A percentile compares a stretch with the other conserved stretches of the same genome.
phyloP scores from a whole-genome alignment of 2,797 vertebrate genomes.

The Cottoperca gobio region DNA sequence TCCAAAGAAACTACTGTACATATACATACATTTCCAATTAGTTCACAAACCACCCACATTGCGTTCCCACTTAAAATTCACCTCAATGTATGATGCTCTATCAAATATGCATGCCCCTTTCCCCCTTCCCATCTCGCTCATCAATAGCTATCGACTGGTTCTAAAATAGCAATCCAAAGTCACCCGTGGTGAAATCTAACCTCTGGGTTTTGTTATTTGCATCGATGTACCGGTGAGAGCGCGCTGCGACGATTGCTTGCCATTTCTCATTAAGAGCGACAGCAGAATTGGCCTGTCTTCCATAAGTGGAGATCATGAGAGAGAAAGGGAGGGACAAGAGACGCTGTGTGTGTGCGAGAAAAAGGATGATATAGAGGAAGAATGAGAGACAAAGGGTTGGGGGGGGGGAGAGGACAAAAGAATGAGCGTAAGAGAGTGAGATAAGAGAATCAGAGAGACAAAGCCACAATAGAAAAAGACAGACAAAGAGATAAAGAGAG shows the following conservation, averaged over 20 bases:
- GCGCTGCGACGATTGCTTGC: constrained; percentile 72
- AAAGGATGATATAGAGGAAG: constrained; percentile 51
- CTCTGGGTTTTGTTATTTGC: constrained; percentile 78
- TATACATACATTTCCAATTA: constrained; percentile 17
- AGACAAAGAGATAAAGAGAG: constrained; percentile 58
- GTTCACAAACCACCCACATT: constrained; percentile 46
- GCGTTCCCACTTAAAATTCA: constrained; percentile 69
- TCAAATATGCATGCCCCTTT: constrained; percentile 79
- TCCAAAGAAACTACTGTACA: constrained; percentile 1
- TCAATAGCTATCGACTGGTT: constrained; percentile 83
- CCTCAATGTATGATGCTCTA: constrained; percentile 59
- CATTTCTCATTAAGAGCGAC: constrained; percentile 82
- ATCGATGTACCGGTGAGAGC: constrained; percentile 53
- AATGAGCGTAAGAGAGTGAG: constrained; percentile 38
- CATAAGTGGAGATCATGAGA: constrained; percentile 78
- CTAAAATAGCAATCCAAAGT: constrained; percentile 82
- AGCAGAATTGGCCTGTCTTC: constrained; percentile 73
- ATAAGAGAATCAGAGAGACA: constrained; percentile 61
- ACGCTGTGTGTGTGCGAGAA: constrained; percentile 6
- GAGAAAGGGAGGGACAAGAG: constrained; percentile 24
- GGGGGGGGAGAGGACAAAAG: constrained; percentile 15
- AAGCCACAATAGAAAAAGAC: constrained; percentile 57
- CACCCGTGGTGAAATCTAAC: constrained; percentile 75
- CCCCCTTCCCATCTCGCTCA: constrained; percentile 70
- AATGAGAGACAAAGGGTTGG: constrained; percentile 52